Evolutionary conservation across 1,140 invertebrate genomes (phyloP), one percentile per base, ranked within the genome.

Genomic region (Psix sp.): DNA sequence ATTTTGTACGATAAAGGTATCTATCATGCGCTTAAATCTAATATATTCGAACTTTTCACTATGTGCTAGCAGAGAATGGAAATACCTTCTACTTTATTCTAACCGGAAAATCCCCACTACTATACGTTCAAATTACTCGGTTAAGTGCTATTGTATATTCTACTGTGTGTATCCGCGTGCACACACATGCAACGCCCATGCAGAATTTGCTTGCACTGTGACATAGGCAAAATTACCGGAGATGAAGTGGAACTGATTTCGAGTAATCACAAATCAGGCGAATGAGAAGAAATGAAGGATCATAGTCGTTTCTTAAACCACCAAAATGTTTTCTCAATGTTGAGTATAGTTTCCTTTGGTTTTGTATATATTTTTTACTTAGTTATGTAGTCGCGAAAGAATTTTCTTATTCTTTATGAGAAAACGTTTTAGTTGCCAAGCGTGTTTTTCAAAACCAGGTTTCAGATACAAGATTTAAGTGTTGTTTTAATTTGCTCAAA

Each of bases 401-500:
- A n/a, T n/a, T n/a, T n/a, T n/a, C n/a, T n/a, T n/a, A n/a, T n/a
- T n/a, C n/a, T n/a, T n/a, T n/a, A n/a, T n/a, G n/a, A n/a, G n/a
- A n/a, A n/a, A n/a, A n/a, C n/a, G n/a, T n/a, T n/a, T n/a, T n/a
- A n/a, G n/a, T n/a, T n/a, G n/a, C n/a, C n/a, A n/a, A n/a, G n/a
- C n/a, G n/a, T n/a, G n/a, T n/a, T n/a, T n/a, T n/a, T n/a, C n/a
- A n/a, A n/a, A n/a, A n/a, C n/a, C n/a, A n/a, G n/a, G n/a, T n/a
- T n/a, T n/a, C n/a, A n/a, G n/a, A n/a, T n/a, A n/a, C n/a, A n/a
- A n/a, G n/a, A n/a, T n/a, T n/a, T n/a, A n/a, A n/a, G n/a, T n/a
- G n/a, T n/a, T n/a, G 16, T 54, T 76, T 77, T 52, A 71, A 77
- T 79, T 75, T 65, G 36, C 52, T 59, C 40, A 35, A 43, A 51